These are phyloP conservation scores for Pristiophorus japonicus DNA, from an alignment of 2,113 vertebrate genomes.

Conservation along the genomic window DNA sequence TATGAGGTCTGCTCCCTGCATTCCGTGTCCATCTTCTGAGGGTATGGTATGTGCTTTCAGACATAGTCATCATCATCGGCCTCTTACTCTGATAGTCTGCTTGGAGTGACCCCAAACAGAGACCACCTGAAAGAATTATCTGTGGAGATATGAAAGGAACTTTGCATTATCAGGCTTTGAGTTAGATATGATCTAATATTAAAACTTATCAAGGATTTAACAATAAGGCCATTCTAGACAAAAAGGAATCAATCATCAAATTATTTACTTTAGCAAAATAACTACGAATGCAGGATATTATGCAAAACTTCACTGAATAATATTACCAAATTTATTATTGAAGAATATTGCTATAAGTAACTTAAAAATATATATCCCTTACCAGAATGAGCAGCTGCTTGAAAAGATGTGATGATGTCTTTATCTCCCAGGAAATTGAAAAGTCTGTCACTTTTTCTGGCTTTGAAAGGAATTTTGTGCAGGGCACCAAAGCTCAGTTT, in stretches of 20 bases:
- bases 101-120: neutral
- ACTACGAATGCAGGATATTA: neutral
- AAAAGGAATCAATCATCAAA: neutral
- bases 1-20: neutral
- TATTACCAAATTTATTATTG: neutral
- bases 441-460: no score
- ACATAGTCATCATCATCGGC: neutral
- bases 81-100: neutral
- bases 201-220: neutral
- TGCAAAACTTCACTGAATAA: neutral
- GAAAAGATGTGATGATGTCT: neutral
- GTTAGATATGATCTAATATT: neutral
- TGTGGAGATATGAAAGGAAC: neutral
- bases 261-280: neutral
- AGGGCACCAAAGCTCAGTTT: no score
- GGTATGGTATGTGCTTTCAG: neutral
- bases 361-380: neutral
- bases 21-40: neutral
- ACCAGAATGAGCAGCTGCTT: neutral
- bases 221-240: neutral
- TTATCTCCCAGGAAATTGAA: neutral
- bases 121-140: neutral
- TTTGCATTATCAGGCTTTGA: neutral
- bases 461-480: no score
- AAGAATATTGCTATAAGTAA: neutral